A percentile compares a stretch with the other conserved stretches of the same genome.
Evolutionary conservation across 2,888 invertebrate species (phyloP).

Genomic region (Lasioglossum malachurum): DNA sequence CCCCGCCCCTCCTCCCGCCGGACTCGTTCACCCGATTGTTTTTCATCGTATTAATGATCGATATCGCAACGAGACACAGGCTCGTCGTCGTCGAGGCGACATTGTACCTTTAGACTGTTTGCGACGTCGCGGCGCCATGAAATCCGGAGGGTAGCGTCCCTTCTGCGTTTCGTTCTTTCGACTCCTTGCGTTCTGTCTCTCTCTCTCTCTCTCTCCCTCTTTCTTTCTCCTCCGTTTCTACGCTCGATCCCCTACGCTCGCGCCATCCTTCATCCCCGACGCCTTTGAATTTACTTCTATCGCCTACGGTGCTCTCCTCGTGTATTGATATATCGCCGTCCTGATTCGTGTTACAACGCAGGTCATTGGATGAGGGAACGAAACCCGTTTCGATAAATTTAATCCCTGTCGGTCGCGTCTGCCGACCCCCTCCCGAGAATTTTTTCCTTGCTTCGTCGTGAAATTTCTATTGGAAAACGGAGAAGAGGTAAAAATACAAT

Average conservation of each 20-base stretch:
- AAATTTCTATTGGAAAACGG: not conserved
- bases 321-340: slow-evolving; percentile 62
- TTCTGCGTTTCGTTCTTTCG: slow-evolving; percentile 47
- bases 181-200: slow-evolving; percentile 33
- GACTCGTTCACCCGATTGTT: slow-evolving; percentile 58
- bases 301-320: slow-evolving; percentile 55
- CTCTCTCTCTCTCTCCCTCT: slow-evolving; percentile 23
- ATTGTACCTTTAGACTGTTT: slow-evolving; percentile 62
- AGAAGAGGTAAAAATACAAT: not conserved
- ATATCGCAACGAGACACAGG: slow-evolving; percentile 62
- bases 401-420: slow-evolving; percentile 10
- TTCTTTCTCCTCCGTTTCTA: slow-evolving; percentile 26
- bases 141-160: slow-evolving; percentile 66
- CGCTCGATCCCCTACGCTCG: slow-evolving; percentile 19
- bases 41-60: slow-evolving; percentile 71
- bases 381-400: slow-evolving; percentile 16
- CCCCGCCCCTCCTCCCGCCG: not conserved
- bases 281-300: slow-evolving; percentile 73
- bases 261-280: slow-evolving; percentile 76
- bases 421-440: not conserved
- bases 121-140: slow-evolving; percentile 76
- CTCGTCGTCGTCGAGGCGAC: slow-evolving; percentile 51
- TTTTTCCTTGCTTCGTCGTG: not conserved
- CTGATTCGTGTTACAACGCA: slow-evolving; percentile 55
- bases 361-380: slow-evolving; percentile 53